A percentile compares a stretch with the other conserved stretches of the same genome.
phyloP scores from a whole-genome alignment of 1,140 invertebrate species.

The Tribolium castaneum region DNA sequence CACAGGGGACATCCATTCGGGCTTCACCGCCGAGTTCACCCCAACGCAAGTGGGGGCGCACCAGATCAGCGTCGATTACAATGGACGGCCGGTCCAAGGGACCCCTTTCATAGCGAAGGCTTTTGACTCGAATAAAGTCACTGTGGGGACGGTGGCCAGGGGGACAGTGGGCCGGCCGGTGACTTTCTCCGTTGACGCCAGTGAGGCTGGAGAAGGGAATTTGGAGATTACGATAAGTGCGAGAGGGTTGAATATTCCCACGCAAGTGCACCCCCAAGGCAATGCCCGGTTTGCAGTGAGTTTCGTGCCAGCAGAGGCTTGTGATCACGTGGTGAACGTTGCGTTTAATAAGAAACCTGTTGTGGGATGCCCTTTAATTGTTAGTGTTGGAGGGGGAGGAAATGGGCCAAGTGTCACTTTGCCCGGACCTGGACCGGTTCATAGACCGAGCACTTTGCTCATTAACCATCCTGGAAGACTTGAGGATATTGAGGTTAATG shows the following conservation, averaged over 20 bases:
- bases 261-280: conserved; percentile 96
- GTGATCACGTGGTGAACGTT: conserved; percentile 95
- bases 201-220: conserved; percentile 97
- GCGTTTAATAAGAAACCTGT: conserved; percentile 92
- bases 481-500: conserved; percentile 93
- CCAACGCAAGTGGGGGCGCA: conserved; percentile 91
- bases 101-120: conserved; percentile 94
- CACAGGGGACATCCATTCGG: conserved; percentile 86
- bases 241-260: conserved; percentile 93
- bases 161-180: conserved; percentile 86
- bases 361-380: conserved; percentile 84
- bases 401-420: conserved; percentile 78
- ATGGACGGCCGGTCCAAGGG: conserved; percentile 85
- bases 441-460: conserved; percentile 72
- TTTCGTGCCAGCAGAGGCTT: conserved; percentile 93
- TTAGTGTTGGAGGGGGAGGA: conserved; percentile 78
- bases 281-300: conserved; percentile 91
- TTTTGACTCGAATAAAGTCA: conserved; percentile 86
- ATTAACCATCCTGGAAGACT: conserved; percentile 82
- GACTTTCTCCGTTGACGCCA: conserved; percentile 95
- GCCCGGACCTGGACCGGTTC: conserved; percentile 73
- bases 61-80: conserved; percentile 84
- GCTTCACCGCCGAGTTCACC: conserved; percentile 91
- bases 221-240: conserved; percentile 97
- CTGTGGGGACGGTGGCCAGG: conserved; percentile 85